phyloP scores from a whole-genome alignment of 1,140 invertebrate genomes.

The Babylonia areolata region DNA sequence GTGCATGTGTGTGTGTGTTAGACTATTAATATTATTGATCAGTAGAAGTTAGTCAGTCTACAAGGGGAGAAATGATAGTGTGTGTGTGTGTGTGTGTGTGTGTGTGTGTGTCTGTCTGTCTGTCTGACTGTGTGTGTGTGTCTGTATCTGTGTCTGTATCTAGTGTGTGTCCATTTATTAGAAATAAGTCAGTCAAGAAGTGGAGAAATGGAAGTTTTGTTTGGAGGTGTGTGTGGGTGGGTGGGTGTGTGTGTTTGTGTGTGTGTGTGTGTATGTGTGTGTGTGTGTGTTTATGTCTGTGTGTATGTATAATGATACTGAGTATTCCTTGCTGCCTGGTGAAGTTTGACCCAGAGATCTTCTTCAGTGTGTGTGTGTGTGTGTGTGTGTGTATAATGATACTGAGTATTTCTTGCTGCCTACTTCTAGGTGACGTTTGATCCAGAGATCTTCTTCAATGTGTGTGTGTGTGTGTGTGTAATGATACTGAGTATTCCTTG shows the following conservation, averaged over 20 bases:
- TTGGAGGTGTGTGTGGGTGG: neutral
- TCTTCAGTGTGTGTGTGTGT: constrained; percentile 99
- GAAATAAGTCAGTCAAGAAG: too few relatives aligned
- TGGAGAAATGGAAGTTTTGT: too few relatives aligned
- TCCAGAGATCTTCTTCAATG: too few relatives aligned
- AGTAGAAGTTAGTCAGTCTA: too few relatives aligned
- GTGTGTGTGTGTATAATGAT: too few relatives aligned
- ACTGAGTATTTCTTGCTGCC: too few relatives aligned
- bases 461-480: too few relatives aligned
- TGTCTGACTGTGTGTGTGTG: neutral
- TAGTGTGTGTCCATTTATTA: neutral
- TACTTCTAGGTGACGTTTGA: too few relatives aligned
- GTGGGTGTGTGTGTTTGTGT: neutral
- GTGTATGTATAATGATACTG: too few relatives aligned
- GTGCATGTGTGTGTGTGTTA: too few relatives aligned
- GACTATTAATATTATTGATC: too few relatives aligned
- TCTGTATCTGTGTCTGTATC: neutral
- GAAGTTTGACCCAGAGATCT: constrained; percentile 98
- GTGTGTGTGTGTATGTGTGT: neutral
- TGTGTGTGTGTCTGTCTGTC: neutral
- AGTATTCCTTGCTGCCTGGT: constrained; percentile 78
- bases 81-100: neutral
- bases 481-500: too few relatives aligned
- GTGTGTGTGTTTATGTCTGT: neutral
- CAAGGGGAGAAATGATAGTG: neutral